A percentile compares a stretch with the other conserved stretches of the same genome.
Evolutionary conservation across 1,140 invertebrate species (phyloP).

Genomic region (Ericerus pela): DNA sequence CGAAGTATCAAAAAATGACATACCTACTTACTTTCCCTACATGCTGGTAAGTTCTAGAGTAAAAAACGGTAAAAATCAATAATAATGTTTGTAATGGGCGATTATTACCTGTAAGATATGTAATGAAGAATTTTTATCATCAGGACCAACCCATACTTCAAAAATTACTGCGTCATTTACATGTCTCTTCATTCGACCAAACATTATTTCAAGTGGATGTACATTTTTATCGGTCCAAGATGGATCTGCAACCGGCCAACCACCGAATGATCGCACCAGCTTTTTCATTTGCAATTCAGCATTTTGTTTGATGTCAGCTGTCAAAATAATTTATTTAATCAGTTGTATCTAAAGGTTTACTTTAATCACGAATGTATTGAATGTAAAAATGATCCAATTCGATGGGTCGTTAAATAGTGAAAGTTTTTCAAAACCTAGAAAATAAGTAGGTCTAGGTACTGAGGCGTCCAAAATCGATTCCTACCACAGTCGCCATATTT

Average conservation of each 20-base stretch:
- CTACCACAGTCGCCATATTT: too few relatives aligned
- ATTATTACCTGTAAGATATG: conserved; percentile 76
- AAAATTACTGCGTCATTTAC: conserved; percentile 60
- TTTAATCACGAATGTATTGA: too few relatives aligned
- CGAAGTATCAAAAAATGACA: too few relatives aligned
- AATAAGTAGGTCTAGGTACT: too few relatives aligned
- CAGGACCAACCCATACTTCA: conserved; percentile 67
- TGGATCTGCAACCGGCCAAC: conserved; percentile 55
- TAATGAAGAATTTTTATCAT: conserved; percentile 68
- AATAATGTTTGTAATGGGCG: conserved; percentile 23
- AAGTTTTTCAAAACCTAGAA: too few relatives aligned
- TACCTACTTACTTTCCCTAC: too few relatives aligned
- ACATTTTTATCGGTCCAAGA: conserved; percentile 40
- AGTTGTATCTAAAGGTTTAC: too few relatives aligned
- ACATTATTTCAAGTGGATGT: conserved; percentile 43
- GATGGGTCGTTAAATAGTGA: too few relatives aligned
- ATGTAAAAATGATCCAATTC: too few relatives aligned
- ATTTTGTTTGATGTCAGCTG: conserved; percentile 53
- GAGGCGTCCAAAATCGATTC: too few relatives aligned
- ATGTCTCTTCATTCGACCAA: conserved; percentile 49
- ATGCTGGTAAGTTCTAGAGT: too few relatives aligned
- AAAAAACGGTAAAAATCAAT: neutral
- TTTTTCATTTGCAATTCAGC: conserved; percentile 47
- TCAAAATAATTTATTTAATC: too few relatives aligned
- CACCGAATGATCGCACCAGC: conserved; percentile 46